A percentile compares a stretch with the other conserved stretches of the same genome.
Evolutionary conservation across 2,797 vertebrate species (phyloP).

Genomic region (Ptychobarbus kaznakovi): DNA sequence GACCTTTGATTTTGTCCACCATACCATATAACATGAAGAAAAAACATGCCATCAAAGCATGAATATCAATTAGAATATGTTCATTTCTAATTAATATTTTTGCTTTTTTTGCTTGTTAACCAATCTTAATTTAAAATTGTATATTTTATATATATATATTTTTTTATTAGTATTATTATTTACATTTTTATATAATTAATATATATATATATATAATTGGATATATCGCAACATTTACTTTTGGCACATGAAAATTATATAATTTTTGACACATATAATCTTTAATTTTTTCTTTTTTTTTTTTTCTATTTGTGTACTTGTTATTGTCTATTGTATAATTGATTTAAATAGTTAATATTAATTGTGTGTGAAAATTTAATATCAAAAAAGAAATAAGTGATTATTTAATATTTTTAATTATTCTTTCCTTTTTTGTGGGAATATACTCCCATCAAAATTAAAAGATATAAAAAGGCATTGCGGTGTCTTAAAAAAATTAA

Average conservation of each 20-base stretch:
- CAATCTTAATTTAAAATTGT: no score
- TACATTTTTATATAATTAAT: background rate
- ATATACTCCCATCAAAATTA: background rate
- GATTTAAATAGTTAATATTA: background rate
- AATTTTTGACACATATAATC: no score
- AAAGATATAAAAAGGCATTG: background rate
- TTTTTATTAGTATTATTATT: no score
- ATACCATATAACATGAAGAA: background rate
- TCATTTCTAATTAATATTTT: background rate
- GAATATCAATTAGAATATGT: no score
- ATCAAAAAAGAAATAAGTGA: background rate
- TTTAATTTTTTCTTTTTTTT: no score
- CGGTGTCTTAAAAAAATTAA: background rate
- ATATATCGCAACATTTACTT: background rate
- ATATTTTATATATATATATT: no score
- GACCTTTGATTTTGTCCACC: background rate
- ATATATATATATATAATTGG: background rate
- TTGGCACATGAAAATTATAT: background rate
- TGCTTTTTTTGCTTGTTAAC: background rate
- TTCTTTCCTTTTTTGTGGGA: no score
- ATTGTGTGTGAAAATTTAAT: background rate
- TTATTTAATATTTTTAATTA: background rate
- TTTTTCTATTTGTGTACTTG: no score
- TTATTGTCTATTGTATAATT: no score
- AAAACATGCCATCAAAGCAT: background rate